phyloP scores from a whole-genome alignment of 2,797 vertebrate genomes.

The Pseudomugil gertrudae region DNA sequence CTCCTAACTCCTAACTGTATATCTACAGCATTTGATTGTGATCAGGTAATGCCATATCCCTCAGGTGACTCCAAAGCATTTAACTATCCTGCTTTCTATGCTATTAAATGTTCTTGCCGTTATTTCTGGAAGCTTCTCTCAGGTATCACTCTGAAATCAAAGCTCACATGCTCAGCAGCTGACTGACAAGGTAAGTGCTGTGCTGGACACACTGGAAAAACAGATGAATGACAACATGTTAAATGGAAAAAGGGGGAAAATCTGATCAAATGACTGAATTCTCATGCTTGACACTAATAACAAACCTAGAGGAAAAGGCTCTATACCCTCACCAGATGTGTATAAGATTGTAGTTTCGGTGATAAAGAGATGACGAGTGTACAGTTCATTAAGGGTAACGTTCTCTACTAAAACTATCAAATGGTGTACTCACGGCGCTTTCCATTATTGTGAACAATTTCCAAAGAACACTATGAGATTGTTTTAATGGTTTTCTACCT shows the following conservation, averaged over 20 bases:
- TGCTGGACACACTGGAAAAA: constrained; percentile 24
- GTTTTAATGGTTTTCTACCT: constrained; percentile 34
- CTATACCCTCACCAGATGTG: constrained; percentile 59
- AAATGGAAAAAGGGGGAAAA: constrained; percentile 25
- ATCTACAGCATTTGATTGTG: constrained; percentile 34
- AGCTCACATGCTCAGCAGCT: constrained; percentile 51
- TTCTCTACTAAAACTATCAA: constrained; percentile 65
- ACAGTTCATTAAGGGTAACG: constrained; percentile 59
- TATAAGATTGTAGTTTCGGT: constrained; percentile 43
- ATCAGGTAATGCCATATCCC: constrained; percentile 32
- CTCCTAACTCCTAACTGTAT: constrained; percentile 26
- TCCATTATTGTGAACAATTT: constrained; percentile 47
- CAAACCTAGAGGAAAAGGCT: constrained; percentile 60
- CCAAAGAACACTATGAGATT: constrained; percentile 38
- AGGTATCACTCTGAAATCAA: constrained; percentile 57
- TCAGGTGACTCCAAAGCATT: constrained; percentile 38
- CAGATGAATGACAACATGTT: constrained; percentile 37
- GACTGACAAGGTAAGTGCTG: constrained; percentile 18
- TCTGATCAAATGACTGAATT: constrained; percentile 70
- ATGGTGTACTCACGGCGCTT: constrained; percentile 47
- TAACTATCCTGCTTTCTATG: constrained; percentile 28
- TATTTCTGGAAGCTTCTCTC: constrained; percentile 60
- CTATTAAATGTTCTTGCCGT: constrained; percentile 56
- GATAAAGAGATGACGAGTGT: constrained; percentile 65
- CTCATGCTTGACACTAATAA: constrained; percentile 65